Percentiles rank a stretch among this genome's conserved stretches.
Evolutionary conservation across 2,113 vertebrate genomes (phyloP).

Genomic region (Silurus asotus): DNA sequence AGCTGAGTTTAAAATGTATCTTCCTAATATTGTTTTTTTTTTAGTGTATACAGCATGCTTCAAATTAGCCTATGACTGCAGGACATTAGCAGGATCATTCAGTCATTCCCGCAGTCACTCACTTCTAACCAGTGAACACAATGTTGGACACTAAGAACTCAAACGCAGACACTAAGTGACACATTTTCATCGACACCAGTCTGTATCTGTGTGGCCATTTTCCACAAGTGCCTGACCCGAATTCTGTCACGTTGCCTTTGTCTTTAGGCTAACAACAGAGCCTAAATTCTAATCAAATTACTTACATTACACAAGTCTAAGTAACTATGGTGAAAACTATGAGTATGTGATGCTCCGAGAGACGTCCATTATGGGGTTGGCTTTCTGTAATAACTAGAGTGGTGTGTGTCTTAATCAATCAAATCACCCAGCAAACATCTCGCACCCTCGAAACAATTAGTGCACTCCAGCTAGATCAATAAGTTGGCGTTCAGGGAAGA

Average conservation of each 20-base stretch:
- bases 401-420: slow-evolving; percentile 75
- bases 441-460: slow-evolving; percentile 79
- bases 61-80: slow-evolving; percentile 67
- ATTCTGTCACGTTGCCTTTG: background rate
- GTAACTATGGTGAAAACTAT: background rate
- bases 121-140: slow-evolving; percentile 63
- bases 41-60: slow-evolving; percentile 55
- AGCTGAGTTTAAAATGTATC: too few relatives aligned
- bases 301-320: background rate
- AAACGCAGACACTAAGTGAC: background rate
- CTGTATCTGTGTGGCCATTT: slow-evolving; percentile 4
- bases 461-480: slow-evolving; percentile 76
- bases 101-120: slow-evolving; percentile 66
- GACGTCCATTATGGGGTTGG: slow-evolving; percentile 4
- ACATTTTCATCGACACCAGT: background rate
- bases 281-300: background rate
- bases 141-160: slow-evolving; percentile 35
- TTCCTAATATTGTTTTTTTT: slow-evolving; percentile 22
- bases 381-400: slow-evolving; percentile 44
- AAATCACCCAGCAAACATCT: slow-evolving; percentile 75
- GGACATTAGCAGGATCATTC: slow-evolving; percentile 66
- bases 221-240: background rate
- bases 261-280: background rate
- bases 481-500: slow-evolving; percentile 74
- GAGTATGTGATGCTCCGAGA: background rate